Conservation (phyloP, 1,140 invertebrate genomes). For the Drosophila chauvacae region DNA sequence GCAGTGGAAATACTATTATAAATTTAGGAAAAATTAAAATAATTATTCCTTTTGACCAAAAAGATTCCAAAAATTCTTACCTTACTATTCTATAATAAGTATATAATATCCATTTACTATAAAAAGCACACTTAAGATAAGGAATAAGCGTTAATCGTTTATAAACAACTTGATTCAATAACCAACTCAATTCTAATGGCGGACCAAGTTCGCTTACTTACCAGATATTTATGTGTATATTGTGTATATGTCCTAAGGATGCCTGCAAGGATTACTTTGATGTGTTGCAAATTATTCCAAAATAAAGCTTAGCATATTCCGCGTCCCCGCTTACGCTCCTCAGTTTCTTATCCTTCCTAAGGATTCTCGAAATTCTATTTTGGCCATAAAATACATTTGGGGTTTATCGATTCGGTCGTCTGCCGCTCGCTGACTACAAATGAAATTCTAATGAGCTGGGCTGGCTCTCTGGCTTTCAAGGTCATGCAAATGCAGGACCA, state of each 20-base stretch:
- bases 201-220: conserved; percentile 30
- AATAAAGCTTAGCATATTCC: conserved; percentile 55
- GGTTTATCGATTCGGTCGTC: conserved; percentile 38
- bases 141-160: not conserved
- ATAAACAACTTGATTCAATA: conserved; percentile 10
- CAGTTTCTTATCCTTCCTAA: conserved; percentile 22
- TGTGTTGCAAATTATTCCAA: conserved; percentile 41
- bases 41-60: not conserved
- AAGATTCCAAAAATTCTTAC: conserved; percentile 6
- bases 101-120: not conserved
- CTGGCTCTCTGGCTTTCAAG: conserved; percentile 34
- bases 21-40: not conserved
- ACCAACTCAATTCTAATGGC: conserved; percentile 29
- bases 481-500: conserved; percentile 48
- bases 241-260: conserved; percentile 26
- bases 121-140: not conserved
- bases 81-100: not conserved
- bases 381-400: conserved; percentile 44
- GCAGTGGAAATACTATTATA: not conserved
- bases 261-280: conserved; percentile 34
- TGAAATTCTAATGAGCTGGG: conserved; percentile 49
- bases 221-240: conserved; percentile 30
- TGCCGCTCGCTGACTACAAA: conserved; percentile 39
- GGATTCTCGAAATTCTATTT: conserved; percentile 48
- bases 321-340: conserved; percentile 21